Conservation (phyloP, 2,113 vertebrate genomes). For the Clarias batrachus region DNA sequence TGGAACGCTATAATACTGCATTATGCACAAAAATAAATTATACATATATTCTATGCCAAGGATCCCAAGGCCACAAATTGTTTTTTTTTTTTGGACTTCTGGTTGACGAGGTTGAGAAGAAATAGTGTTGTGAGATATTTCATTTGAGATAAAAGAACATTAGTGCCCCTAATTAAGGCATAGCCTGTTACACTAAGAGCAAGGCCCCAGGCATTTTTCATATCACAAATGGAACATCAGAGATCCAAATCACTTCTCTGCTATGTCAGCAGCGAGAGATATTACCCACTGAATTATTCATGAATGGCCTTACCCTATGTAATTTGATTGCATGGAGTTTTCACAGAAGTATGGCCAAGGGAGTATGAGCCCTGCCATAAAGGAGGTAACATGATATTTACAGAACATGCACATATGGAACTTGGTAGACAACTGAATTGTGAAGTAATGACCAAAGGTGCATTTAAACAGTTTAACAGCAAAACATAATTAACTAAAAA, state of each 20-base stretch:
- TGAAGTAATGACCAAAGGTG: neutral
- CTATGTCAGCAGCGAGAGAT: conserved; percentile 37
- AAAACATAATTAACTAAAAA: too few relatives aligned
- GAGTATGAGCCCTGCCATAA: neutral
- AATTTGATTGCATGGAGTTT: conserved; percentile 45
- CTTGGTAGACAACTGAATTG: neutral
- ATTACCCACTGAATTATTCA: conserved; percentile 57
- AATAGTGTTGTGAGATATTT: neutral
- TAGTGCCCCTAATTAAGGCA: neutral
- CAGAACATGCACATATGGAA: neutral
- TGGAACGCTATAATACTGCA: neutral
- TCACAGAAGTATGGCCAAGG: conserved; percentile 16
- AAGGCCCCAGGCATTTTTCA: neutral
- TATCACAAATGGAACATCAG: conserved; percentile 32
- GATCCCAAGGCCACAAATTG: neutral
- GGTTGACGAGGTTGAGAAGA: neutral
- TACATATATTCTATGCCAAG: neutral
- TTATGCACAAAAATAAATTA: neutral
- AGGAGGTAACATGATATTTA: neutral
- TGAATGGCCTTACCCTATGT: conserved; percentile 26
- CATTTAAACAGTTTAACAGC: neutral
- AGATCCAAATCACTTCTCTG: conserved; percentile 31
- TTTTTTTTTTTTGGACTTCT: neutral
- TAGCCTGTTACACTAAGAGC: conserved; percentile 3
- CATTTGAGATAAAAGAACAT: neutral